phyloP scores from a whole-genome alignment of 1,140 invertebrate species.

The Colletes gigas region DNA sequence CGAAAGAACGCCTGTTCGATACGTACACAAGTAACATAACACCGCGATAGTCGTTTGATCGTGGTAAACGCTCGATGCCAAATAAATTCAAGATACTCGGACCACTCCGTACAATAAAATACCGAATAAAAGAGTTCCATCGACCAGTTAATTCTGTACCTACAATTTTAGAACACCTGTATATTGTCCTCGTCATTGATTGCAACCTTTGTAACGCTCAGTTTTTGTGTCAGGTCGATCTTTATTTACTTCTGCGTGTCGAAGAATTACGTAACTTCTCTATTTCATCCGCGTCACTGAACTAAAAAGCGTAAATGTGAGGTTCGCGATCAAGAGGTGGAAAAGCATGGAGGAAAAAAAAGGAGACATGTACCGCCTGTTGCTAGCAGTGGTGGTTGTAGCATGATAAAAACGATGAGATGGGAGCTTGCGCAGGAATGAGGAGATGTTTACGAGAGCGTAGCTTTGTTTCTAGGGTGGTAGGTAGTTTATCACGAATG shows the following conservation, averaged over 20 bases:
- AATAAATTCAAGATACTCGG: too few relatives aligned
- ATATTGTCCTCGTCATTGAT: too few relatives aligned
- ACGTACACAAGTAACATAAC: too few relatives aligned
- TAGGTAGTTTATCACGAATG: conserved; percentile 63
- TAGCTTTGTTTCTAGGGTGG: conserved; percentile 55
- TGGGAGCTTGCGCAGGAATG: conserved; percentile 44
- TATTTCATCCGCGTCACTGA: conserved; percentile 32
- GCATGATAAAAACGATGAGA: conserved; percentile 62
- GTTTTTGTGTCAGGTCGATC: not conserved
- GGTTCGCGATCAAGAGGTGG: conserved; percentile 52
- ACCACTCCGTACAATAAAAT: too few relatives aligned
- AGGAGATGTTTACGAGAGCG: conserved; percentile 61
- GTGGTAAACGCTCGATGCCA: too few relatives aligned
- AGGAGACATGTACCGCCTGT: conserved; percentile 63
- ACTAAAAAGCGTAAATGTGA: conserved; percentile 36
- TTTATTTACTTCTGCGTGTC: not conserved
- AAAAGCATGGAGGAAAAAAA: conserved; percentile 35
- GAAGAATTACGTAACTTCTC: conserved; percentile 11
- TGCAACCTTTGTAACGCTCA: not conserved
- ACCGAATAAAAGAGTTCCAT: not conserved
- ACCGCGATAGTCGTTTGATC: too few relatives aligned
- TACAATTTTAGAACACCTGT: too few relatives aligned
- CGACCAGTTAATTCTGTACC: not conserved
- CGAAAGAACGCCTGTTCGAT: too few relatives aligned
- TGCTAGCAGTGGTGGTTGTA: conserved; percentile 56